Conservation (phyloP, 2,888 invertebrate species). For the Drosophila peninsularis region DNA sequence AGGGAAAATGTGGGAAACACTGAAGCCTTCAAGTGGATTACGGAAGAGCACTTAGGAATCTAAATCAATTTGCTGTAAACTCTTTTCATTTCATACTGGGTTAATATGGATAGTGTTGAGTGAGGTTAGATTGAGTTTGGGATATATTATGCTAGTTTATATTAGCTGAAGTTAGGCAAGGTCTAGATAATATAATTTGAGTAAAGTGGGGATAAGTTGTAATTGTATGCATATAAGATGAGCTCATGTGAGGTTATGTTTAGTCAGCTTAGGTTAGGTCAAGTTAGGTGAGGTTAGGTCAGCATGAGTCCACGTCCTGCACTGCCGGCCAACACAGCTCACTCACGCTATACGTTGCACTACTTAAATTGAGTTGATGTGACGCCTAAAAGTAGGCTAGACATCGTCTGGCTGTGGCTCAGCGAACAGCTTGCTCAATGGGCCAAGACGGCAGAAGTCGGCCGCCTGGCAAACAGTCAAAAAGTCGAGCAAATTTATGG, state of each 20-base stretch:
- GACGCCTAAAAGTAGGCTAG: neutral
- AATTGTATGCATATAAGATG: neutral
- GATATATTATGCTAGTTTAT: too few relatives aligned
- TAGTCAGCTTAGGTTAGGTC: neutral
- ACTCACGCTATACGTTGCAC: neutral
- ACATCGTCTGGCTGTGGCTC: neutral
- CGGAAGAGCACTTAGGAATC: too few relatives aligned
- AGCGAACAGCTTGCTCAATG: neutral
- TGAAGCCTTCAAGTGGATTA: too few relatives aligned
- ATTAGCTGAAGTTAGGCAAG: too few relatives aligned
- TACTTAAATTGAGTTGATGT: neutral
- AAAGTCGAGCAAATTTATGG: constrained; percentile 24
- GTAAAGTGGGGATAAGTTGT: too few relatives aligned
- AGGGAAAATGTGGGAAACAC: too few relatives aligned
- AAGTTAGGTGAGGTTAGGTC: neutral
- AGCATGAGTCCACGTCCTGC: neutral
- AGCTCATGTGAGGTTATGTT: neutral
- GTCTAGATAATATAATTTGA: too few relatives aligned
- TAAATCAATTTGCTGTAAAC: too few relatives aligned
- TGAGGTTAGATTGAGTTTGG: too few relatives aligned
- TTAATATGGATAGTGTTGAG: too few relatives aligned
- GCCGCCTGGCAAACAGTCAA: constrained; percentile 4
- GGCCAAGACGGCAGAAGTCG: neutral
- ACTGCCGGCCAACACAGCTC: neutral
- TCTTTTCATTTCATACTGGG: too few relatives aligned